Conservation (phyloP, 2,888 invertebrate genomes). For the Callimorpha dominula region DNA sequence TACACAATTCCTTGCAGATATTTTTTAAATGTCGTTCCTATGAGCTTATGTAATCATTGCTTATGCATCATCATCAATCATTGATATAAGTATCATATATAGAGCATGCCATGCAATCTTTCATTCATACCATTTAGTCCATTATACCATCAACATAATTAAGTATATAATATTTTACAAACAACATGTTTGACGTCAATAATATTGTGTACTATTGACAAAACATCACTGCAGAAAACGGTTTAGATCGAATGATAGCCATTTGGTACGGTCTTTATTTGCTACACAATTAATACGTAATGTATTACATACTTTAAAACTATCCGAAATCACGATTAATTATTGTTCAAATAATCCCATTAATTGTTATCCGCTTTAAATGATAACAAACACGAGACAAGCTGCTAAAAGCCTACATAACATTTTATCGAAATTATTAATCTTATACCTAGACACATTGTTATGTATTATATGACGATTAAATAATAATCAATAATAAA, state of each 20-base stretch:
- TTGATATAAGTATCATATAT: background rate
- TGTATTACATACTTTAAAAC: conserved; percentile 10
- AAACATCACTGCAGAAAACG: background rate
- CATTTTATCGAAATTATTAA: conserved; percentile 6
- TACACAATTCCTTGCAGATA: background rate
- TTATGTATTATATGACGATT: background rate
- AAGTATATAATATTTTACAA: background rate
- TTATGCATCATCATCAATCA: background rate
- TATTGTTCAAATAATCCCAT: conserved; percentile 33
- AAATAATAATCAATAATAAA: background rate
- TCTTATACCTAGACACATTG: background rate
- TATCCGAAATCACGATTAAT: conserved; percentile 32
- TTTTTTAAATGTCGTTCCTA: too few relatives aligned
- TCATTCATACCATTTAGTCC: background rate
- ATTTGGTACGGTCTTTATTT: background rate
- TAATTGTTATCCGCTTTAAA: conserved; percentile 6
- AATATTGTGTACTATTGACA: background rate
- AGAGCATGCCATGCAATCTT: conserved; percentile 4
- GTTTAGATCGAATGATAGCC: background rate
- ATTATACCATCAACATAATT: background rate
- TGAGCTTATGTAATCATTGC: too few relatives aligned
- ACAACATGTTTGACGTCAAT: conserved; percentile 8
- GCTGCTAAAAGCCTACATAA: background rate
- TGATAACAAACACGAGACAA: conserved; percentile 8
- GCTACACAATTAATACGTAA: background rate